These are phyloP conservation scores for Columba janthina DNA, from an alignment of 2,113 vertebrate genomes.

Conservation along the genomic window DNA sequence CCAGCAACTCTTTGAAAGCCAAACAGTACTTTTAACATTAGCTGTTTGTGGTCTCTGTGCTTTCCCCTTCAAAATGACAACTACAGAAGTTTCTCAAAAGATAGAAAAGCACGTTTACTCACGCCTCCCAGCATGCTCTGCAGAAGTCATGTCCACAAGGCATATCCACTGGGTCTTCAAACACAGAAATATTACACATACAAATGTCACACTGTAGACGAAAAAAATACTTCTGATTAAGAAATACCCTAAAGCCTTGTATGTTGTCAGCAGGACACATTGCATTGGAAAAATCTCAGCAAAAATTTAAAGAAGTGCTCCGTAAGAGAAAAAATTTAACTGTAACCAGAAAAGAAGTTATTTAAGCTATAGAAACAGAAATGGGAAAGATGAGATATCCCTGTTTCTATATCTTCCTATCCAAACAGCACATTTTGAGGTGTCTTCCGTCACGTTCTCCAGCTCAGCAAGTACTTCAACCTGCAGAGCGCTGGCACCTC, in stretches of 20 bases:
- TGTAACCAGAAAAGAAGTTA: background rate
- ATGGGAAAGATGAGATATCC: background rate
- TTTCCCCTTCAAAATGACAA: background rate
- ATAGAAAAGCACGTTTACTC: constrained; percentile 60
- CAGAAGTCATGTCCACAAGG: constrained; percentile 97
- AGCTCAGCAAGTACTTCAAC: background rate
- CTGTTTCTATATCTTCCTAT: background rate
- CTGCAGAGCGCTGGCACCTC: background rate
- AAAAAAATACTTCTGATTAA: constrained; percentile 45
- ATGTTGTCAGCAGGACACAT: background rate
- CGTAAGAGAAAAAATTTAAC: background rate
- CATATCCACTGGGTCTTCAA: constrained; percentile 97
- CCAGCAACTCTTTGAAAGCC: background rate
- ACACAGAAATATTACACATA: constrained; percentile 93
- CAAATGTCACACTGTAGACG: constrained; percentile 92
- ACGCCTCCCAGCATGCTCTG: constrained; percentile 98
- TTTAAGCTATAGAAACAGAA: background rate
- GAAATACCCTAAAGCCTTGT: background rate
- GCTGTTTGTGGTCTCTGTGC: background rate
- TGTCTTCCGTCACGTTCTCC: background rate
- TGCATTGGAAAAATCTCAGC: background rate
- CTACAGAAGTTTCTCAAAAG: background rate
- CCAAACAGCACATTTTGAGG: background rate
- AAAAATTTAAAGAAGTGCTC: background rate
- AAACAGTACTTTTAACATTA: background rate